These are phyloP conservation scores for Mythimna lalbum DNA, from an alignment of 2,888 invertebrate species.

Conservation along the genomic window DNA sequence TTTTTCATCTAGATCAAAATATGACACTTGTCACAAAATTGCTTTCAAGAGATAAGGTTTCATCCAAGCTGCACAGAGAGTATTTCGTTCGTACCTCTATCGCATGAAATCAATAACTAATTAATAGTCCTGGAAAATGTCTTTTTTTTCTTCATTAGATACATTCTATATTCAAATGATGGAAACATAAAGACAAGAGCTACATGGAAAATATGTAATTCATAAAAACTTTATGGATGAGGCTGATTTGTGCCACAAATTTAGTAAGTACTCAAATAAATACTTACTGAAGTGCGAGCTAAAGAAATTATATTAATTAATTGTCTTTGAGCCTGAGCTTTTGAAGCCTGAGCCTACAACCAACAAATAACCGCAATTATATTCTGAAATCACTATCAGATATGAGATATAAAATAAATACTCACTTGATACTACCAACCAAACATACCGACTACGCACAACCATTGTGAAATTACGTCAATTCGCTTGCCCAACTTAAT, in stretches of 20 bases:
- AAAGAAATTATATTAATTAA: background rate
- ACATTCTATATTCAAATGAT: background rate
- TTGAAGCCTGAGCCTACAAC: background rate
- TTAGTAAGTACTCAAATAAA: background rate
- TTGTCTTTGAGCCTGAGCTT: too few species aligned
- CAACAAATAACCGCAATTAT: background rate
- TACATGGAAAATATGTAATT: too few species aligned
- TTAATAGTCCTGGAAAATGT: background rate
- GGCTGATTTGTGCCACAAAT: background rate
- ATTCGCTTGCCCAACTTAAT: constrained; percentile 69
- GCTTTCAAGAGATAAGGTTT: too few species aligned
- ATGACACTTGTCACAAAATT: too few species aligned
- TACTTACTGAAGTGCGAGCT: background rate
- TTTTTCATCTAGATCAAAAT: background rate
- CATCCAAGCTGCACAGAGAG: background rate
- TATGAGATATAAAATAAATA: constrained; percentile 2
- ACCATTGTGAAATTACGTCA: constrained; percentile 58
- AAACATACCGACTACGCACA: constrained; percentile 36
- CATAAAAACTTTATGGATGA: too few species aligned
- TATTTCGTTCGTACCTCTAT: background rate
- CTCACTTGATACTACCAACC: constrained; percentile 24
- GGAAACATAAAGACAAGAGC: too few species aligned
- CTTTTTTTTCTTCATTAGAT: background rate
- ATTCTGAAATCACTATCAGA: constrained; percentile 5
- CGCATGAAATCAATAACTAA: background rate